Evolutionary conservation across 92 coral and sea anemone species (phyloP), one percentile per base, ranked within the genome.

Genomic region (Siderastrea siderea): DNA sequence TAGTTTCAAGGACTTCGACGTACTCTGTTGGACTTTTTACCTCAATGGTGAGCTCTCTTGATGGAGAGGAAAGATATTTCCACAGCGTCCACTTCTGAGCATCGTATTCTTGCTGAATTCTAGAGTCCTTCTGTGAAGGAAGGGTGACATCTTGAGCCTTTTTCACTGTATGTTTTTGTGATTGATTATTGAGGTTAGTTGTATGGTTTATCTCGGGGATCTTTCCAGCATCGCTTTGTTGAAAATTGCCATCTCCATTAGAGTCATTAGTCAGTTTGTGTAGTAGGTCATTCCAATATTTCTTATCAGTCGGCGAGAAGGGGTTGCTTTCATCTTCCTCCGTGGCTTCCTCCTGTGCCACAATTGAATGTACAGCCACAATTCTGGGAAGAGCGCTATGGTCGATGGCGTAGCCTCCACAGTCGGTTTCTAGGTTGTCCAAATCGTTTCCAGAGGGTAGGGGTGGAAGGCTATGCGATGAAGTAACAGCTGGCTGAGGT

Each of bases 321-420:
- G 9, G 13, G 8, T 77, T 49, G 13, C 6, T 13, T 8, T 58
- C 76, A 5, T 43, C 16, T 73, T 69, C 63, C 16, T 14, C n/a
- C 26, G 50, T 7, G 9, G 17, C 77, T n/a, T 87, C 83, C 7
- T 90, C 83, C 3, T 81, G 87, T 57, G 79, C 83, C 13, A 74
- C 89, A 67, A 95, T 85, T 13, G 98, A 93, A 85, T 95, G 98
- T 10, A 95, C 98, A 43, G 98, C 98, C 60, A 95, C 96, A 51
- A 95, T 95, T 72, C 83, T 95, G 5, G 98, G 98, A 15, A 95
- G 79, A 16, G 94, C 83, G 9, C 78, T 83, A 77, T 95, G 98
- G 49, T 95, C 98, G 51, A 82, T 93, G 3, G 98, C 98, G 54
- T 75, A 95, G 9, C 98, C 98, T 10, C 98, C 98, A 61, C 92